Conservation (phyloP, 37 sponge, comb jelly and placozoan genomes). For the Hexactinellida sp. region DNA sequence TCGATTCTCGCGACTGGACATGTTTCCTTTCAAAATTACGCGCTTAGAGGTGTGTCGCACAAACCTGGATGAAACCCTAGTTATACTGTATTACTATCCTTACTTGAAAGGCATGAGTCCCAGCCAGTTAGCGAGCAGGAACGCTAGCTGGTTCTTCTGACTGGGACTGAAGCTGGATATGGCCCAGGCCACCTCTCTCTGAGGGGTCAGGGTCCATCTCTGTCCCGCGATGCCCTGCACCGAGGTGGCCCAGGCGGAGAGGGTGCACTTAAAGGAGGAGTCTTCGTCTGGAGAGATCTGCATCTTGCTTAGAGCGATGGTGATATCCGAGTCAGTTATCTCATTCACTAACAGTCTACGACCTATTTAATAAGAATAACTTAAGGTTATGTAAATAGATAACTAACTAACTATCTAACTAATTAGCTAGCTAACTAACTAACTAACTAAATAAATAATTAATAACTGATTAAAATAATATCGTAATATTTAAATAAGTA, state of each 20-base stretch:
- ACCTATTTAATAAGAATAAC: background rate
- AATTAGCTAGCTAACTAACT: too few relatives aligned
- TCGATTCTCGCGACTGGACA: too few relatives aligned
- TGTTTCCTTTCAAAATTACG: too few relatives aligned
- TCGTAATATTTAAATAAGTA: too few relatives aligned
- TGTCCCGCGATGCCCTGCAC: conserved; percentile 5
- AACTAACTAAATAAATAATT: too few relatives aligned
- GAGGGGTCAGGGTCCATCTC: conserved; percentile 7
- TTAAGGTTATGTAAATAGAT: too few relatives aligned
- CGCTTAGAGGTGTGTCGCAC: too few relatives aligned
- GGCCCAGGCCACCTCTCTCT: background rate
- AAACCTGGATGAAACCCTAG: too few relatives aligned
- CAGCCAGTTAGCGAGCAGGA: conserved; percentile 2
- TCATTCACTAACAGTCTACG: conserved; percentile 17
- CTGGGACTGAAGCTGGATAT: background rate
- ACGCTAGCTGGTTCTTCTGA: conserved; percentile 11
- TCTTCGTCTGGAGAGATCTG: conserved; percentile 15
- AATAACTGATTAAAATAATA: too few relatives aligned
- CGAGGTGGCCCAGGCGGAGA: conserved; percentile 1
- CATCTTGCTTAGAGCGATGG: conserved; percentile 2
- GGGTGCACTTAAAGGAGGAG: conserved; percentile 6
- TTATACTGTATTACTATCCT: too few relatives aligned
- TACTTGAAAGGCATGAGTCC: conserved; percentile 12
- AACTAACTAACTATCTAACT: too few relatives aligned
- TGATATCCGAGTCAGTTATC: background rate